Evolutionary conservation across 2,888 invertebrate genomes (phyloP).

Genomic region (Apodemia duryi): DNA sequence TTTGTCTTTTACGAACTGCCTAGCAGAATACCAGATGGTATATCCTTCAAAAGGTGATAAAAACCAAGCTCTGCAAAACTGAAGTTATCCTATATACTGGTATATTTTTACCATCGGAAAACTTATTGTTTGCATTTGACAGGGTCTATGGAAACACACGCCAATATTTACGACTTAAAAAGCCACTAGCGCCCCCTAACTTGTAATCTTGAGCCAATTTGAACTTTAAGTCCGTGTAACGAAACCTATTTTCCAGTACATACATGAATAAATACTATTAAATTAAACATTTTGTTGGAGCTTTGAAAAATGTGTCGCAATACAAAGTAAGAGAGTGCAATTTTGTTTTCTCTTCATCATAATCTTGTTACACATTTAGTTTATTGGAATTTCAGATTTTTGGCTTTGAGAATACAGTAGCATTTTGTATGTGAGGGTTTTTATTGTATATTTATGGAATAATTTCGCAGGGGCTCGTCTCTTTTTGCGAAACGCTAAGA

Average conservation of each 20-base stretch:
- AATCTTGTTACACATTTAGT: not conserved
- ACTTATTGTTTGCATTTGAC: slow-evolving; percentile 17
- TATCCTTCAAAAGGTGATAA: too few species aligned
- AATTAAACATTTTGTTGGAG: slow-evolving; percentile 35
- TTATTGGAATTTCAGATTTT: slow-evolving; percentile 18
- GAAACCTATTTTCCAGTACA: slow-evolving; percentile 32
- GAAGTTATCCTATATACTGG: too few species aligned
- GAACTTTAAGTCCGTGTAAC: slow-evolving; percentile 30
- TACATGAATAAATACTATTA: slow-evolving; percentile 36
- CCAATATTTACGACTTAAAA: slow-evolving; percentile 50
- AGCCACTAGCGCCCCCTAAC: slow-evolving; percentile 49
- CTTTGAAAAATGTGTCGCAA: slow-evolving; percentile 17
- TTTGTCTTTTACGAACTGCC: too few species aligned
- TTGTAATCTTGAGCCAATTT: slow-evolving; percentile 39
- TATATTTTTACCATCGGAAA: not conserved
- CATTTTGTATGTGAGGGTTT: slow-evolving; percentile 9
- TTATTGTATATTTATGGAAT: slow-evolving; percentile 23
- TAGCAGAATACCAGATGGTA: too few species aligned
- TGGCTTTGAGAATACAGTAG: not conserved
- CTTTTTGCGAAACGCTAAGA: slow-evolving; percentile 21
- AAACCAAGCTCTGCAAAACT: too few species aligned
- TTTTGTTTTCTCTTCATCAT: slow-evolving; percentile 1
- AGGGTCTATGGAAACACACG: slow-evolving; percentile 48
- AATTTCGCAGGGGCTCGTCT: slow-evolving; percentile 10
- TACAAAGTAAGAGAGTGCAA: slow-evolving; percentile 1